These are phyloP conservation scores for Odontothrips loti DNA, from an alignment of 2,888 invertebrate species.

Conservation along the genomic window DNA sequence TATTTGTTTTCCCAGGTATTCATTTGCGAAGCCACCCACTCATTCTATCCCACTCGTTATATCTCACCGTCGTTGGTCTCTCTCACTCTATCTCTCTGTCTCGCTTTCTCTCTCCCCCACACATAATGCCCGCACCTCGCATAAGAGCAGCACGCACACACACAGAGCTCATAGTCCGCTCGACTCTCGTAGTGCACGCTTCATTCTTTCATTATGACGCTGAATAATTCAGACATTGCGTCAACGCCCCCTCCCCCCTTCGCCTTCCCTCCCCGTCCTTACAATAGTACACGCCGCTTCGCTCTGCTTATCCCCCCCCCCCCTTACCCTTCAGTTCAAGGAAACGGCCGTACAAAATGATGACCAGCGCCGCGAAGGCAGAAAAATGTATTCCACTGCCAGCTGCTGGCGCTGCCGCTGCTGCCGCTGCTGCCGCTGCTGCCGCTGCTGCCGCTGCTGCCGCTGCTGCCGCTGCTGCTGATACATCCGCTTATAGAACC, in stretches of 20 bases:
- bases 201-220: constrained; percentile 6
- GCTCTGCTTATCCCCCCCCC: neutral
- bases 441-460: too few relatives aligned
- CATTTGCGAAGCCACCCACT: too few relatives aligned
- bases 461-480: too few relatives aligned
- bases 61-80: neutral
- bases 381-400: too few relatives aligned
- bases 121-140: neutral
- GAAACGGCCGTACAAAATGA: too few relatives aligned
- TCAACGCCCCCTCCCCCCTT: neutral
- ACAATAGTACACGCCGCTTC: neutral
- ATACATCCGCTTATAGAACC: too few relatives aligned
- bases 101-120: neutral
- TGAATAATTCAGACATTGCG: neutral
- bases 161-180: neutral
- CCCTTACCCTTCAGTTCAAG: neutral
- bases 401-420: too few relatives aligned
- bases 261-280: neutral
- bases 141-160: neutral
- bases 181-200: neutral
- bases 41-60: too few relatives aligned
- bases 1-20: too few relatives aligned
- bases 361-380: too few relatives aligned
- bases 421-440: too few relatives aligned
- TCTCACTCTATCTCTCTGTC: neutral